These are phyloP conservation scores for Sisor rabdophorus DNA, from an alignment of 2,113 vertebrate species.

Conservation along the genomic window DNA sequence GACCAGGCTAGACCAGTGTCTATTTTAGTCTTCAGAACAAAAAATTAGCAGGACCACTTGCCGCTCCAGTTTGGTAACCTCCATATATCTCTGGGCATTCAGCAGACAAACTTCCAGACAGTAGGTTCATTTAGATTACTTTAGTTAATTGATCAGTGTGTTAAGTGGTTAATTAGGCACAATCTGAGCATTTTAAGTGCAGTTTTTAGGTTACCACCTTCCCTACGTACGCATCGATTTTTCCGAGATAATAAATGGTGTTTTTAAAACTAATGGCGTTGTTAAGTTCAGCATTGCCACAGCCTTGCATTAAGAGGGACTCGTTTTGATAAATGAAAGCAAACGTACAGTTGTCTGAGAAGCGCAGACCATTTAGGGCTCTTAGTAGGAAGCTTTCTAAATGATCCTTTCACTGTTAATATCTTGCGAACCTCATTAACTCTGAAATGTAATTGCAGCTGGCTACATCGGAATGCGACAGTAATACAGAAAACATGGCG, in stretches of 20 bases:
- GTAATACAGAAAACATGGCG: conserved; percentile 89
- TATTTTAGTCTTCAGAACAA: conserved; percentile 28
- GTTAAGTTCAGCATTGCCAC: conserved; percentile 62
- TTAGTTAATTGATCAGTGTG: conserved; percentile 79
- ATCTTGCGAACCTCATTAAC: conserved; percentile 43
- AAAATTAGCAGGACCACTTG: conserved; percentile 41
- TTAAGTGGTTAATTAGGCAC: conserved; percentile 80
- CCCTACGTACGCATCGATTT: conserved; percentile 74
- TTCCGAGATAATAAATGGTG: conserved; percentile 74
- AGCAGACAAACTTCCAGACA: conserved; percentile 78
- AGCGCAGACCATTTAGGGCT: conserved; percentile 45
- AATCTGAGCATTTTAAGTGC: conserved; percentile 76
- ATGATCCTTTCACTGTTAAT: conserved; percentile 18
- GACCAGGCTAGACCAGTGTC: conserved; percentile 37
- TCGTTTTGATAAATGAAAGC: conserved; percentile 68
- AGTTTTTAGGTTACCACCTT: conserved; percentile 70
- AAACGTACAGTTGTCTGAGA: conserved; percentile 62
- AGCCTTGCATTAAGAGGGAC: conserved; percentile 72
- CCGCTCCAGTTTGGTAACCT: conserved; percentile 61
- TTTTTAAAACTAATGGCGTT: conserved; percentile 76
- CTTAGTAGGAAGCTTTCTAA: conserved; percentile 21
- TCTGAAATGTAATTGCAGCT: conserved; percentile 68
- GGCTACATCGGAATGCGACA: conserved; percentile 72
- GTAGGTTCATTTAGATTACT: conserved; percentile 78
- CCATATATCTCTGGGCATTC: conserved; percentile 69